These are phyloP conservation scores for western clawed frog (Xenopus tropicalis) DNA, from an alignment of 2,113 vertebrate species.

Conservation along the genomic window DNA sequence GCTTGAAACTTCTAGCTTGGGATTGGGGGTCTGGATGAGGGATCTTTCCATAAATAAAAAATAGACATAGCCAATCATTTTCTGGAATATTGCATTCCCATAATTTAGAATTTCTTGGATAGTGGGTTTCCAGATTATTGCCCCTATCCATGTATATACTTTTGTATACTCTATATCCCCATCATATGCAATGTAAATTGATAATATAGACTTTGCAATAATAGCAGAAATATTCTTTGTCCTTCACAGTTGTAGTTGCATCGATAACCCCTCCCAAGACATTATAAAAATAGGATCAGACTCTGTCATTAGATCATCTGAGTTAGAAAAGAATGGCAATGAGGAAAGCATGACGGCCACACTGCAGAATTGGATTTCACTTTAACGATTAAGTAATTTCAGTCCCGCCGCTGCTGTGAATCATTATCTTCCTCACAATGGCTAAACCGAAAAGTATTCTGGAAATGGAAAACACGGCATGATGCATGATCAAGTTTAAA, in stretches of 20 bases:
- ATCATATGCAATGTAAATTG: not conserved
- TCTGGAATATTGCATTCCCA: too few species aligned
- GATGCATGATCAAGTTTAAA: slow-evolving; percentile 9
- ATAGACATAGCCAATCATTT: too few species aligned
- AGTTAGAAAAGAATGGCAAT: slow-evolving; percentile 12
- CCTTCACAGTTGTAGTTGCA: not conserved
- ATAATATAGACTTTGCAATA: not conserved
- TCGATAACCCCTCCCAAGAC: slow-evolving; percentile 9
- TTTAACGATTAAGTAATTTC: slow-evolving; percentile 40
- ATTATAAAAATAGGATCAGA: slow-evolving; percentile 10
- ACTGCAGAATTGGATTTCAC: slow-evolving; percentile 38
- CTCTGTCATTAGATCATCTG: slow-evolving; percentile 20
- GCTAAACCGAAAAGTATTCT: slow-evolving; percentile 36
- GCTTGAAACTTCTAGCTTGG: too few species aligned
- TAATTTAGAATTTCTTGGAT: not conserved
- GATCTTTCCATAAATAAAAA: too few species aligned
- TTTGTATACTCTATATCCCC: too few species aligned
- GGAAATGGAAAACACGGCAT: slow-evolving; percentile 24
- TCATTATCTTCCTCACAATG: slow-evolving; percentile 40
- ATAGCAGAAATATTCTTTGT: slow-evolving; percentile 2
- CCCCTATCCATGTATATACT: too few species aligned
- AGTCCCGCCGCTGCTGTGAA: slow-evolving; percentile 22
- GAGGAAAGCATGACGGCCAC: slow-evolving; percentile 25
- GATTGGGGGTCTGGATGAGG: too few species aligned
- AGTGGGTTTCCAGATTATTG: not conserved